A percentile compares a stretch with the other conserved stretches of the same genome.
Evolutionary conservation across 2,113 vertebrate genomes (phyloP).

Genomic region (Hippopotamus amphibius): DNA sequence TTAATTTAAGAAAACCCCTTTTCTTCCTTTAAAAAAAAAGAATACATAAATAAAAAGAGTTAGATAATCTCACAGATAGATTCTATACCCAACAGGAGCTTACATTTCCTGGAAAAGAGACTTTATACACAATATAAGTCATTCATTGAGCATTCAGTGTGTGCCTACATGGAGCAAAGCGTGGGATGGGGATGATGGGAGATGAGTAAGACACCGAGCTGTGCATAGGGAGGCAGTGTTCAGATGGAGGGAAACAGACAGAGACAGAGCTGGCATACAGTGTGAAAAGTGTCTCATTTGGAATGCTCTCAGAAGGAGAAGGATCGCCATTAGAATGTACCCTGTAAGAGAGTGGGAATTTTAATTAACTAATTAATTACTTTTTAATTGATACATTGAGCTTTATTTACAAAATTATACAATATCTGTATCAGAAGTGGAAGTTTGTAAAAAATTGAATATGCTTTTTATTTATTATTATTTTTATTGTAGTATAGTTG

Average conservation of each 20-base stretch:
- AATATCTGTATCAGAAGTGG: not conserved
- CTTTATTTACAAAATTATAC: not conserved
- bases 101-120: not conserved
- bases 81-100: constrained; percentile 1
- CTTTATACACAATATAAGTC: not conserved
- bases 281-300: not conserved
- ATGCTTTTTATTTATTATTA: not conserved
- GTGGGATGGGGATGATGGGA: not conserved
- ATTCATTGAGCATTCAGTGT: not conserved
- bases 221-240: not conserved
- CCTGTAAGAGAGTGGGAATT: not conserved
- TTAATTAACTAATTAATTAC: not conserved
- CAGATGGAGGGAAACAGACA: not conserved
- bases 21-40: no score
- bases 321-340: not conserved
- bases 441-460: not conserved
- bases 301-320: not conserved
- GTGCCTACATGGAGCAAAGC: not conserved
- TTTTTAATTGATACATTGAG: not conserved
- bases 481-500: not conserved
- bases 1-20: no score
- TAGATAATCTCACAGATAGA: not conserved
- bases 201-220: not conserved
- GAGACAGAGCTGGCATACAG: not conserved
- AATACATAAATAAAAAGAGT: not conserved